Base-by-base conservation (phyloP, 1,140 invertebrate genomes). In the Tribolium castaneum region DNA sequence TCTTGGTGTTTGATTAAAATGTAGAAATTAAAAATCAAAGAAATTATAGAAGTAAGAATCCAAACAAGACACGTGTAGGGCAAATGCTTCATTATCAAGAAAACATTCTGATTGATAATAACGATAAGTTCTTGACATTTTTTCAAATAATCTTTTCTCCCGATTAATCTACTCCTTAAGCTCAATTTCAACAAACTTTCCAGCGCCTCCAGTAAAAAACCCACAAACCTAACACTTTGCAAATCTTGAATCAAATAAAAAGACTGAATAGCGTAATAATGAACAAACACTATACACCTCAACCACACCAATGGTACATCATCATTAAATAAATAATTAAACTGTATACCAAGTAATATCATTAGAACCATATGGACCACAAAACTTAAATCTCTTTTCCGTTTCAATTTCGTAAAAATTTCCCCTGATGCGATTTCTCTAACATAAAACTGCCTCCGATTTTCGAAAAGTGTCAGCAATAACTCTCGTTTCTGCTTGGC, bases 11-110 rank as follows among this genome's bases (percentile, higher is more conserved):
- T 14, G 6, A 66, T 34, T 14, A 66, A 4, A 66, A 66, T 66
- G 30, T 66, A 66, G 13, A 66, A 39, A 35, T 66, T 66, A 14
- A 66, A 5, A 13, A 66, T 66, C 6, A 66, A 35, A 13, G 59
- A 34, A 12, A 30, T 30, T 6, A 35, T 22, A 1, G 59, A 35
- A n/a, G 59, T 35, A 1, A 66, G 12, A 5, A 35, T 13, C 59
- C 59, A 66, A n/a, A 14, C 34, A 0, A 35, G 9, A 9, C 7
- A 35, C n/a, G 34, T 35, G 6, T 34, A n/a, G 4, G 59, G n/a
- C 30, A 66, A 13, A 13, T 39, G 12, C 13, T n/a, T 66, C 59
- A 66, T 35, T 12, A 66, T 12, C 30, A 34, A 35, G 3, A 10
- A 12, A 5, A 66, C 30, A 10, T 34, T 66, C 1, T 35, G 25